Base-by-base conservation (phyloP, 2,888 invertebrate species). In the Ormyrus labotus region DNA sequence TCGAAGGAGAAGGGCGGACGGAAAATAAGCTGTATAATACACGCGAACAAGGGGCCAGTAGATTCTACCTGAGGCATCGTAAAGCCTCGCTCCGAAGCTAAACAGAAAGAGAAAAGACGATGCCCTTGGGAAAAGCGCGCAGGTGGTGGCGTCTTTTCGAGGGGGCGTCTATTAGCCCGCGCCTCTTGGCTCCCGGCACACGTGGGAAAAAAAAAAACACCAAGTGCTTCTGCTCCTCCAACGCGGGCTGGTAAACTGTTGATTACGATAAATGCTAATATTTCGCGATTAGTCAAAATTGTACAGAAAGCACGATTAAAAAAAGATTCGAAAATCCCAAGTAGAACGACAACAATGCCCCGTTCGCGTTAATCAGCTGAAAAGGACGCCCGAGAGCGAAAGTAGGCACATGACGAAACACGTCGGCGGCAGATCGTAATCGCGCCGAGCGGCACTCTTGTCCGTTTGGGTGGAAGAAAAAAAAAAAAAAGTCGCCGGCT, bases 51-150 rank as follows among this genome's bases (percentile, higher is more conserved):
- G 55, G 67, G 47, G 68, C 10, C 5, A 11, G 9, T 60, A 73
- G 55, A 81, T 64, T 82, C 81, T 84, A 84, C 84, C 84, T 84
- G 84, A 80, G 82, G 81, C 65, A 74, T 79, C 81, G 77, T 83
- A 83, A 85, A 83, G 73, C 70, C 79, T 45, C 75, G 81, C 83
- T 83, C 55, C 72, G 77, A 82, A 83, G 78, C 67, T 78, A 80
- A 63, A 70, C 48, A n/a, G 11, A 9, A 6, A 47, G 11, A 81
- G 81, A 82, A 81, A 58, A 74, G 77, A 47, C 72, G 53, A 63
- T 13, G 48, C 64, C 64, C 34, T 13, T 55, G 68, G 73, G 61
- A 72, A 77, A 72, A 65, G n/a, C 53, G 50, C 19, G 65, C 75
- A 67, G 75, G 68, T 71, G 73, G 60, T 34, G 51, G 64, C 68